Percentiles rank a stretch among this genome's conserved stretches.
Evolutionary conservation across 2,113 vertebrate species (phyloP).

Genomic region (Platysteira castanea): DNA sequence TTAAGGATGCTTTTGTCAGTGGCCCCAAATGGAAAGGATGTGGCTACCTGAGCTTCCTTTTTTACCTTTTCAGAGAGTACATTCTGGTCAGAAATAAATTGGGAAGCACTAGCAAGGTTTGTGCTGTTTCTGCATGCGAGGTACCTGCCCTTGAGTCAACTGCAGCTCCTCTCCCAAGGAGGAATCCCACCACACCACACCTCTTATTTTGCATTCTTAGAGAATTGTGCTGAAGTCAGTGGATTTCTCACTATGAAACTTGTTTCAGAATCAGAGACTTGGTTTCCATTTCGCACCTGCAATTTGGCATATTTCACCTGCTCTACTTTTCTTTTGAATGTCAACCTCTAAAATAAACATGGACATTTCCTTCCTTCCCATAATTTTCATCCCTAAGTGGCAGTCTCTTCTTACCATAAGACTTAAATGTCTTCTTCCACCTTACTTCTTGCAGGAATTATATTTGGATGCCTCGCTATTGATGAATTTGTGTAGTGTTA

Average conservation of each 20-base stretch:
- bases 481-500: background rate
- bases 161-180: background rate
- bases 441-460: background rate
- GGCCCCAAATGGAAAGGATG: background rate
- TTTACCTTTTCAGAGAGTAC: background rate
- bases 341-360: background rate
- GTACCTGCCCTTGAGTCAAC: background rate
- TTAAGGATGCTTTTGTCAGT: background rate
- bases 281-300: background rate
- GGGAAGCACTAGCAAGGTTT: background rate
- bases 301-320: background rate
- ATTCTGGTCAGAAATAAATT: background rate
- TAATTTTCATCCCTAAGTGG: background rate
- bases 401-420: background rate
- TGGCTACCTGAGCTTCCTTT: constrained; percentile 4
- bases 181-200: background rate
- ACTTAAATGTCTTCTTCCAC: background rate
- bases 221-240: background rate
- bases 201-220: background rate
- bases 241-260: background rate
- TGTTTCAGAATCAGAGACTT: background rate
- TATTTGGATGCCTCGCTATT: background rate
- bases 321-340: background rate
- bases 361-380: background rate
- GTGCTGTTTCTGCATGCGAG: background rate